Evolutionary conservation across 2,797 vertebrate genomes (phyloP).

Genomic region (Myotis planiceps): DNA sequence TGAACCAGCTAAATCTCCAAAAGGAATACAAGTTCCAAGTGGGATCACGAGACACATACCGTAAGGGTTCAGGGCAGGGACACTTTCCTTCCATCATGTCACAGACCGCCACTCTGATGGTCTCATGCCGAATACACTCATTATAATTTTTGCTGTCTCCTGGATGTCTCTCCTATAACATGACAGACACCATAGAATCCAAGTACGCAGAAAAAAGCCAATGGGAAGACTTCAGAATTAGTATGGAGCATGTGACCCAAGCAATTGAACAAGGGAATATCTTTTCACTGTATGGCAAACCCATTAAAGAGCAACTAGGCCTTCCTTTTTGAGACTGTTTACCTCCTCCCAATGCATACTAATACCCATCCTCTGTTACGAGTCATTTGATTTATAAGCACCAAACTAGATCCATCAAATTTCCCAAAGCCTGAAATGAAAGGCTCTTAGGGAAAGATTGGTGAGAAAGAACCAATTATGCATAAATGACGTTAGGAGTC

Average conservation of each 20-base stretch:
- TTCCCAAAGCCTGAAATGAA: neutral
- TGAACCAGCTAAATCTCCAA: neutral
- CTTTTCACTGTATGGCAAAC: neutral
- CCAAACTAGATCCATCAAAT: neutral
- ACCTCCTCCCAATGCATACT: neutral
- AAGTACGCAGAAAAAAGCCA: constrained; percentile 1
- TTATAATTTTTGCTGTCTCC: constrained; percentile 99
- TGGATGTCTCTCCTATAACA: constrained; percentile 94
- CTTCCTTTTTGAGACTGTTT: neutral
- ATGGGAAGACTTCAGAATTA: neutral
- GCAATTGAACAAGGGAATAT: neutral
- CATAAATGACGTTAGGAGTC: neutral
- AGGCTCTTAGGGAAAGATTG: neutral
- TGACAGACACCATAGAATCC: constrained; percentile 10
- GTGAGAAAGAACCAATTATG: neutral
- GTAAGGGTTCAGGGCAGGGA: constrained; percentile 94
- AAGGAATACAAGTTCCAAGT: neutral
- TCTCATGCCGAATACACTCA: constrained; percentile 98
- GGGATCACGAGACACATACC: constrained; percentile 85
- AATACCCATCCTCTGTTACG: neutral
- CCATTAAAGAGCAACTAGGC: neutral
- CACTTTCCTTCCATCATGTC: constrained; percentile 99
- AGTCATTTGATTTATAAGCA: neutral
- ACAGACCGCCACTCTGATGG: constrained; percentile 97
- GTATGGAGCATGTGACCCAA: neutral